Evolutionary conservation across 2,888 invertebrate genomes (phyloP).

Genomic region (Hoplodrina blanda): DNA sequence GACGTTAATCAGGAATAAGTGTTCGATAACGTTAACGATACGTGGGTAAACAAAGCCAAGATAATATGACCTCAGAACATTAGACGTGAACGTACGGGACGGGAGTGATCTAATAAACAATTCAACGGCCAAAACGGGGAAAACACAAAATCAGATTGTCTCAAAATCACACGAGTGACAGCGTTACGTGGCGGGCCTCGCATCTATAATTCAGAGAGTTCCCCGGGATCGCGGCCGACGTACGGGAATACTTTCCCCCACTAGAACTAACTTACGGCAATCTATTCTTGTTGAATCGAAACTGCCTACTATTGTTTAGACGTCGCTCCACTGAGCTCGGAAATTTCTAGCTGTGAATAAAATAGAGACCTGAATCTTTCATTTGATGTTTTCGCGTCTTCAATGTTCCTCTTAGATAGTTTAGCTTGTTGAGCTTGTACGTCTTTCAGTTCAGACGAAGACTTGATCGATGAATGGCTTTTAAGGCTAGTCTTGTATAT

Average conservation of each 20-base stretch:
- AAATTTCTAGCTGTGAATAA: conserved; percentile 61
- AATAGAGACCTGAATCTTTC: conserved; percentile 55
- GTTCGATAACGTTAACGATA: conserved; percentile 65
- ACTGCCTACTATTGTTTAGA: conserved; percentile 65
- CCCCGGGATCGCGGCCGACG: conserved; percentile 66
- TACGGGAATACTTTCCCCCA: conserved; percentile 76
- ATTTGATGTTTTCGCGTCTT: conserved; percentile 47
- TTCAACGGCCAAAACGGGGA: conserved; percentile 88
- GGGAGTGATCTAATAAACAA: conserved; percentile 86
- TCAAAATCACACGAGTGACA: conserved; percentile 89
- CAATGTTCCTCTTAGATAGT: conserved; percentile 36
- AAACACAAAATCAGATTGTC: conserved; percentile 90
- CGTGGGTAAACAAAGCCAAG: conserved; percentile 69
- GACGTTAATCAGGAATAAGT: conserved; percentile 67
- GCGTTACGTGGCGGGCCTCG: conserved; percentile 79
- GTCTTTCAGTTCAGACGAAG: neutral
- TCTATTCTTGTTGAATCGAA: conserved; percentile 76
- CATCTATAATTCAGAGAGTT: conserved; percentile 87
- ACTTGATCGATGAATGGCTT: conserved; percentile 1
- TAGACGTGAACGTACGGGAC: conserved; percentile 79
- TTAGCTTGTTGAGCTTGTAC: conserved; percentile 8
- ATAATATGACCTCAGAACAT: conserved; percentile 80
- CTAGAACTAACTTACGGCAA: conserved; percentile 74
- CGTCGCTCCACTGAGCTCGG: conserved; percentile 41
- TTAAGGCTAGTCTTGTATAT: too few relatives aligned